phyloP scores from a whole-genome alignment of 2,113 vertebrate species.

The Lepisosteus osseus region DNA sequence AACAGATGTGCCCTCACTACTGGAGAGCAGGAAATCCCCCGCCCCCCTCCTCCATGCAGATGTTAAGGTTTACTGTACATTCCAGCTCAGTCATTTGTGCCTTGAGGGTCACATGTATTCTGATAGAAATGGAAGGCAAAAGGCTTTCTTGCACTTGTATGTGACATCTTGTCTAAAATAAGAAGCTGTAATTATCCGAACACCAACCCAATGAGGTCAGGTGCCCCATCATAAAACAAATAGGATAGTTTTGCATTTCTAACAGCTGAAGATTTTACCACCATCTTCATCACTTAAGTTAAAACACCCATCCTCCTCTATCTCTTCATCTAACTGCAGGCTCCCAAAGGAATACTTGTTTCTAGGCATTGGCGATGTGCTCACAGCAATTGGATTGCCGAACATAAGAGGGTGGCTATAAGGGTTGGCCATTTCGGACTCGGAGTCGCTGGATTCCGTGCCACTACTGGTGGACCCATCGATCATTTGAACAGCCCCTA shows the following conservation, averaged over 20 bases:
- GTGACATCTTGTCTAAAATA: too few relatives aligned
- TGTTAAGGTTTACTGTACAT: neutral
- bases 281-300: conserved; percentile 74
- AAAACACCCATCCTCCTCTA: conserved; percentile 60
- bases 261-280: conserved; percentile 69
- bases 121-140: neutral
- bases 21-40: neutral
- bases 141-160: neutral
- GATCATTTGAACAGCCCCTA: conserved; percentile 69
- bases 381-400: conserved; percentile 57
- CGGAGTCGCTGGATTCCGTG: conserved; percentile 87
- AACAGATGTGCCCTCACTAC: neutral
- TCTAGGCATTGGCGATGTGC: conserved; percentile 61
- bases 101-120: neutral
- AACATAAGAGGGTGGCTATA: conserved; percentile 59
- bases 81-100: neutral
- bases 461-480: conserved; percentile 82
- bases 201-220: too few relatives aligned
- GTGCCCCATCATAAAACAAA: neutral
- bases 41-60: neutral
- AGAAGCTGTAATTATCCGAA: too few relatives aligned
- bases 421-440: conserved; percentile 66
- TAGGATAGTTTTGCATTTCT: conserved; percentile 27
- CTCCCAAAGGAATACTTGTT: conserved; percentile 73
- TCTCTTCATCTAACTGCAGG: conserved; percentile 75